Base-by-base conservation (phyloP, 2,113 vertebrate species). In the Leptobrachium leishanense region DNA sequence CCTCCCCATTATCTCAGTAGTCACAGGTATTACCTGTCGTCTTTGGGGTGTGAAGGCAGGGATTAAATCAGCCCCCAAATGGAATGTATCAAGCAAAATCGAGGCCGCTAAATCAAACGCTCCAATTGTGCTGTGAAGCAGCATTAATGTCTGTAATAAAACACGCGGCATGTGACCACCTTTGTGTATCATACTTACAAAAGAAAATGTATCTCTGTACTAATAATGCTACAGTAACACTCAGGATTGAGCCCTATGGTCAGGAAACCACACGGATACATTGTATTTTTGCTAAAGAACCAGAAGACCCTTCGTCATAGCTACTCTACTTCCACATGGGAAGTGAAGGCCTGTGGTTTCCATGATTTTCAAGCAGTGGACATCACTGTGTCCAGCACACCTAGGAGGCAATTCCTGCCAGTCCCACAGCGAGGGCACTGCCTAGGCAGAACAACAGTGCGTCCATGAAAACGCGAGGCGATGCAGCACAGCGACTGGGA, bases 381-480 rank as follows among this genome's bases (percentile, higher is more conserved):
- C 20, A 31, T 64, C n/a, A 20, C 13, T 50, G 46, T 50, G 46
- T 50, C 46, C 4, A 50, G 46, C 46, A 50, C 8, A 50, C 8
- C 46, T 50, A 4, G 10, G 31, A 3, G 6, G 6, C 10, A 39
- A 31, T 64, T 6, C 62, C n/a, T 7, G 62, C 62, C 67, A 44
- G 20, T 59, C 42, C 63, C 68, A 63, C 65, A 59, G 70, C 74
- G 70, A 80, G 44, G 59, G 62, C 68, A 50, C 67, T 46, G 68
- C 43, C 59, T 46, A 74, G 71, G 46, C 46, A 50, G 46, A 31
- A 44, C n/a, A 54, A 72, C 69, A 72, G 69, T 54, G 69, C 69
- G 74, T 71, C 64, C 72, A 57, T 59, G 54, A 68, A 43, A 68
- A 68, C 20, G 15, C 31, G 64, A 74, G 71, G 70, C 77, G 73